phyloP scores from a whole-genome alignment of 2,888 invertebrate species.

The Lysandra coridon region DNA sequence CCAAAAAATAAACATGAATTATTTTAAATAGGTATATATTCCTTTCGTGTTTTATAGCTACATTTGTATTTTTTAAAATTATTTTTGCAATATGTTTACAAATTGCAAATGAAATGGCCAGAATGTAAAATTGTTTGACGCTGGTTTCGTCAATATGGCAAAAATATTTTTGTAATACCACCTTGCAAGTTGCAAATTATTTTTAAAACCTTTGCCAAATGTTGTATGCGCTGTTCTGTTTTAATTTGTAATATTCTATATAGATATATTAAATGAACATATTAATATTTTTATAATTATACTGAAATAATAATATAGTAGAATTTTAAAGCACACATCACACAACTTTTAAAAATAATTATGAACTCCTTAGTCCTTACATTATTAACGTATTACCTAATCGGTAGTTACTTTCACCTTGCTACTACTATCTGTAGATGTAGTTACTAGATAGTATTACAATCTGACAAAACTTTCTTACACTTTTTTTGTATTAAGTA shows the following conservation, averaged over 20 bases:
- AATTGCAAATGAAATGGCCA: conserved; percentile 44
- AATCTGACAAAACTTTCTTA: neutral
- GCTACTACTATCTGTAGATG: neutral
- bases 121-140: conserved; percentile 47
- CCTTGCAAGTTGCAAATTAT: conserved; percentile 45
- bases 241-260: conserved; percentile 17
- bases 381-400: neutral
- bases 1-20: neutral
- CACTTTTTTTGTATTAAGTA: neutral
- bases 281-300: conserved; percentile 24
- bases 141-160: conserved; percentile 45
- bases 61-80: neutral
- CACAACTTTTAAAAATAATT: neutral
- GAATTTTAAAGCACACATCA: conserved; percentile 3
- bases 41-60: neutral
- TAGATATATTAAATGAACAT: conserved; percentile 4
- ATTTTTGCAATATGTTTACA: conserved; percentile 32
- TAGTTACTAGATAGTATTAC: neutral
- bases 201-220: conserved; percentile 41
- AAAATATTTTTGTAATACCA: conserved; percentile 55
- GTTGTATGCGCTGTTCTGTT: conserved; percentile 42
- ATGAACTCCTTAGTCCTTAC: conserved; percentile 13
- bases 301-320: neutral
- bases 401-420: neutral
- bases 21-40: neutral